A percentile compares a stretch with the other conserved stretches of the same genome.
phyloP scores from a whole-genome alignment of 2,888 invertebrate genomes.

The Polydrusus pterygomalis region DNA sequence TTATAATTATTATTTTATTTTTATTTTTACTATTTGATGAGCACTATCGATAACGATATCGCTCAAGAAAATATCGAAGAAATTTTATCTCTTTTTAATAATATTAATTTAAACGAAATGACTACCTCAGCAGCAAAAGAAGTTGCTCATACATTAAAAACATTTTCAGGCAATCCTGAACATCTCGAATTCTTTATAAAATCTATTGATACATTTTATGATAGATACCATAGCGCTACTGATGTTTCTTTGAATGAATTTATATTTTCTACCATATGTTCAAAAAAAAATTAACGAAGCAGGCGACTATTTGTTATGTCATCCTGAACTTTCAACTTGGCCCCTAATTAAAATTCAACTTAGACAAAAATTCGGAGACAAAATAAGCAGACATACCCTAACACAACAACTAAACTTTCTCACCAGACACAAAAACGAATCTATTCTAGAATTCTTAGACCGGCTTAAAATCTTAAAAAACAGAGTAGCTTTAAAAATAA shows the following conservation, averaged over 20 bases:
- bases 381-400: conserved; percentile 8
- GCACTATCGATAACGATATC: too few species aligned
- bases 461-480: conserved; percentile 1
- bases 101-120: background rate
- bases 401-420: conserved; percentile 8
- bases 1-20: background rate
- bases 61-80: too few species aligned
- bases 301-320: conserved; percentile 11
- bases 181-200: background rate
- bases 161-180: background rate
- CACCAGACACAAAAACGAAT: conserved; percentile 16
- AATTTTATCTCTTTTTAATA: background rate
- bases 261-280: conserved; percentile 2
- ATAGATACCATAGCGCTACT: background rate
- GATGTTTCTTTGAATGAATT: too few species aligned
- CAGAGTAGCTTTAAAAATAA: conserved; percentile 3
- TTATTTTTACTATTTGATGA: too few species aligned
- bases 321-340: conserved; percentile 12
- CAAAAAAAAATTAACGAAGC: conserved; percentile 22
- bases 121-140: background rate
- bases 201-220: background rate
- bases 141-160: background rate
- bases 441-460: conserved; percentile 8
- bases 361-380: conserved; percentile 8
- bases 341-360: background rate